These are phyloP conservation scores for Lordiphosa fenestrarum DNA, from an alignment of 2,888 invertebrate genomes.

Conservation along the genomic window DNA sequence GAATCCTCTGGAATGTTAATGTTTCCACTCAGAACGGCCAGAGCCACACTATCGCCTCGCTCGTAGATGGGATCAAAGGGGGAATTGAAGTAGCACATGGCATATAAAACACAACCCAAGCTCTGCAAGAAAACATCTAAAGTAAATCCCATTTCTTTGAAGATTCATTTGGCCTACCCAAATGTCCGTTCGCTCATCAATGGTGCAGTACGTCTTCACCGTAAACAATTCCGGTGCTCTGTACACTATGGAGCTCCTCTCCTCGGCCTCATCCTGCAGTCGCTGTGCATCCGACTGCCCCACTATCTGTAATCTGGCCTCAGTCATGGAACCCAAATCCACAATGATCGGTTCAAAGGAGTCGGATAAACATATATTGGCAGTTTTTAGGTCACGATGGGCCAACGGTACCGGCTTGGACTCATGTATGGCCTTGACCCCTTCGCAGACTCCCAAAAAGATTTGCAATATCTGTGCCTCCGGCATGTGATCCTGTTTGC, in stretches of 20 bases:
- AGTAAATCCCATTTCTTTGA: not conserved
- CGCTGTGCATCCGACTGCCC: conserved; percentile 86
- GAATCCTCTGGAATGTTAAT: conserved; percentile 86
- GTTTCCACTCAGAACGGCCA: conserved; percentile 90
- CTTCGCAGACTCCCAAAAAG: conserved; percentile 88
- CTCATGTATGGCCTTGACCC: conserved; percentile 87
- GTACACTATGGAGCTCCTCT: conserved; percentile 93
- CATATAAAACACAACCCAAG: conserved; percentile 91
- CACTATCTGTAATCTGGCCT: conserved; percentile 84
- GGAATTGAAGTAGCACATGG: conserved; percentile 91
- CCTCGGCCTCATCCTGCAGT: conserved; percentile 89
- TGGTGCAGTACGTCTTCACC: conserved; percentile 89
- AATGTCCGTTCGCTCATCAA: conserved; percentile 92
- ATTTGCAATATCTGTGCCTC: conserved; percentile 85
- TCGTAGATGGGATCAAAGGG: conserved; percentile 92
- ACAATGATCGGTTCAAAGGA: conserved; percentile 88
- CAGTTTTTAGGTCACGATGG: conserved; percentile 92
- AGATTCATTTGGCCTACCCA: conserved; percentile 82
- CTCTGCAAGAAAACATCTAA: conserved; percentile 82
- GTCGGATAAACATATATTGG: conserved; percentile 89
- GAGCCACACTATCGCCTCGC: conserved; percentile 91
- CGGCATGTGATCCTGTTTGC: conserved; percentile 83
- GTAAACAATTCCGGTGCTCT: conserved; percentile 93
- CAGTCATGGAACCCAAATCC: conserved; percentile 88
- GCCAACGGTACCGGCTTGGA: conserved; percentile 87